A percentile compares a stretch with the other conserved stretches of the same genome.
Evolutionary conservation across 2,113 vertebrate genomes (phyloP).

Genomic region (Neolamprologus sp.): DNA sequence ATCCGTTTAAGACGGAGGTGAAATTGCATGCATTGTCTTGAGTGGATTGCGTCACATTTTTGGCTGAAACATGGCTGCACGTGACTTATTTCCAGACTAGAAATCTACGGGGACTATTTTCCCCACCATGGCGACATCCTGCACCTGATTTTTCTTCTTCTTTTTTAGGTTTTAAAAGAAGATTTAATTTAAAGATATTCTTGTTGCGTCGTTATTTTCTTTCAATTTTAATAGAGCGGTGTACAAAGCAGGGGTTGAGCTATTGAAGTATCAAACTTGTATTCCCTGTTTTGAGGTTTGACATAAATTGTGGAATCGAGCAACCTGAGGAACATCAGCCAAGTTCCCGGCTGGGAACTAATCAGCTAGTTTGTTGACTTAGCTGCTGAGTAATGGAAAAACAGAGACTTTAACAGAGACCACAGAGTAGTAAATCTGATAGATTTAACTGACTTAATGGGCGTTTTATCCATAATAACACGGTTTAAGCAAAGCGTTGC

Average conservation of each 20-base stretch:
- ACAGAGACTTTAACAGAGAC: neutral
- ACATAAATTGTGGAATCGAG: neutral
- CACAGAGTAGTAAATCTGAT: neutral
- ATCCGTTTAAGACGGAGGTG: neutral
- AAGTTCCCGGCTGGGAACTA: neutral
- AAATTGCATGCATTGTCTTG: neutral
- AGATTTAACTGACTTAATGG: neutral
- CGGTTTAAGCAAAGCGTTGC: neutral
- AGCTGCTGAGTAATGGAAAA: neutral
- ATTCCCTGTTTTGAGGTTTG: neutral
- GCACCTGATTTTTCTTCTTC: neutral
- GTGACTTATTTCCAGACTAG: neutral
- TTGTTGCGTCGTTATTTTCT: rapidly evolving
- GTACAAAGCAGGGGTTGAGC: neutral
- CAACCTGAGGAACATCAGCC: neutral
- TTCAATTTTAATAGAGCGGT: neutral
- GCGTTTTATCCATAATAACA: neutral
- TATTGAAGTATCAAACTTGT: neutral
- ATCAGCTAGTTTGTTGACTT: neutral
- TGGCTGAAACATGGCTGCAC: neutral
- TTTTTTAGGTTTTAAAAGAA: neutral
- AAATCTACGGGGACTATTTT: neutral
- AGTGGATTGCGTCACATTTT: neutral
- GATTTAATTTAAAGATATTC: neutral
- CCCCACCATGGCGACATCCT: neutral